These are phyloP conservation scores for Tholera decimalis DNA, from an alignment of 2,888 invertebrate species.

Conservation along the genomic window DNA sequence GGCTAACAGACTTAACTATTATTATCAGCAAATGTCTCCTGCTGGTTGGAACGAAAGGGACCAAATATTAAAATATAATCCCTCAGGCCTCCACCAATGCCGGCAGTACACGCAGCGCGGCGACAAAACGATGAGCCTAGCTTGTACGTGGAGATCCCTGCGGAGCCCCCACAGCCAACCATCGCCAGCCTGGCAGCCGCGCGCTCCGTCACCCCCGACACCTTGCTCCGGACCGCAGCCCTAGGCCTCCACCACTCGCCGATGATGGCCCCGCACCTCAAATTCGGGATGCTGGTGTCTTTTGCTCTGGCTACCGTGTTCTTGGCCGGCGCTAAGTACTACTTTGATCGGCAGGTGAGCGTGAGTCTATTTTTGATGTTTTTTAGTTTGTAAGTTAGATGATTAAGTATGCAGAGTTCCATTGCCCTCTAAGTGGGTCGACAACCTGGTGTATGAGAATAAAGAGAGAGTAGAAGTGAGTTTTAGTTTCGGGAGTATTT, in stretches of 20 bases:
- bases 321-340: slow-evolving; percentile 94
- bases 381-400: slow-evolving; percentile 8
- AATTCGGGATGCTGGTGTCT: slow-evolving; percentile 94
- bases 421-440: neutral
- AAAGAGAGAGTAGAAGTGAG: too few relatives aligned
- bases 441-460: neutral
- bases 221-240: slow-evolving; percentile 85
- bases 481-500: too few relatives aligned
- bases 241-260: slow-evolving; percentile 86
- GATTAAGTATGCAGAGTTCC: neutral
- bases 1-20: too few relatives aligned
- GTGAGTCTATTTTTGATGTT: slow-evolving; percentile 44
- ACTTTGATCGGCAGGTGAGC: slow-evolving; percentile 93
- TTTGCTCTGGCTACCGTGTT: slow-evolving; percentile 93
- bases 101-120: slow-evolving; percentile 78
- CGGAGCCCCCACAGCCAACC: slow-evolving; percentile 83
- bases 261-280: slow-evolving; percentile 91
- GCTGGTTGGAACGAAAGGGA: too few relatives aligned
- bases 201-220: slow-evolving; percentile 87
- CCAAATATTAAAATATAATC: neutral
- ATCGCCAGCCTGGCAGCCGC: slow-evolving; percentile 87
- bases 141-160: slow-evolving; percentile 87
- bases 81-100: slow-evolving; percentile 78
- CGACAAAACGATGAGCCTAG: slow-evolving; percentile 83
- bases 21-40: too few relatives aligned